A percentile compares a stretch with the other conserved stretches of the same genome.
phyloP scores from a whole-genome alignment of 2,888 invertebrate species.

The Hypercompe scribonia region DNA sequence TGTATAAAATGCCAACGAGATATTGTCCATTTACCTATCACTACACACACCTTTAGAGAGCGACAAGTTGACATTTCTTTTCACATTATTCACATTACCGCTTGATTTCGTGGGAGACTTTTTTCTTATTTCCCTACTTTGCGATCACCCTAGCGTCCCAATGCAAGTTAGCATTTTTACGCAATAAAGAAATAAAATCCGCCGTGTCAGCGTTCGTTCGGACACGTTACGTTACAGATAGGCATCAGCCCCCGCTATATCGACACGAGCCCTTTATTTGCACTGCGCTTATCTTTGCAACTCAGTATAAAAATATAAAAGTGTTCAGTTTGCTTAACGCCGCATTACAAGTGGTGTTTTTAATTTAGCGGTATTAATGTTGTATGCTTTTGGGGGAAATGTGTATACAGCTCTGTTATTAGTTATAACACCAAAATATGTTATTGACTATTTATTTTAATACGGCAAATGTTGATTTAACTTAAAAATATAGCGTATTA shows the following conservation, averaged over 20 bases:
- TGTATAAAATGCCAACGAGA: no score
- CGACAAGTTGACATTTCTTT: no score
- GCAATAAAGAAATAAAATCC: conserved; percentile 83
- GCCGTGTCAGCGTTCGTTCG: conserved; percentile 72
- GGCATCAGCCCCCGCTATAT: conserved; percentile 55
- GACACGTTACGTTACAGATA: conserved; percentile 65
- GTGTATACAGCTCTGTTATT: conserved; percentile 7
- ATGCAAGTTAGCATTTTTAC: conserved; percentile 80
- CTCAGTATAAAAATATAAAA: conserved; percentile 68
- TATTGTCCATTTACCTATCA: no score
- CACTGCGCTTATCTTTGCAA: conserved; percentile 64
- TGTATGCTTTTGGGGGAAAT: conserved; percentile 26
- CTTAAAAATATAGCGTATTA: neutral
- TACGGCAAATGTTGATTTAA: neutral
- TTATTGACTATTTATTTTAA: neutral
- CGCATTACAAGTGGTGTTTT: conserved; percentile 50
- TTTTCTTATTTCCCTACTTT: neutral
- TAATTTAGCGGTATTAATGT: conserved; percentile 48
- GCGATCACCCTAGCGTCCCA: conserved; percentile 53
- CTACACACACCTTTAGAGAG: no score
- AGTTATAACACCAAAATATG: neutral
- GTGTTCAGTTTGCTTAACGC: conserved; percentile 63
- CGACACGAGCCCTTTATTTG: conserved; percentile 57
- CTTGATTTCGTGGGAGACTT: no score
- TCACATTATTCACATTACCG: no score